phyloP scores from a whole-genome alignment of 2,888 invertebrate species.

The Stenichneumon culpator region DNA sequence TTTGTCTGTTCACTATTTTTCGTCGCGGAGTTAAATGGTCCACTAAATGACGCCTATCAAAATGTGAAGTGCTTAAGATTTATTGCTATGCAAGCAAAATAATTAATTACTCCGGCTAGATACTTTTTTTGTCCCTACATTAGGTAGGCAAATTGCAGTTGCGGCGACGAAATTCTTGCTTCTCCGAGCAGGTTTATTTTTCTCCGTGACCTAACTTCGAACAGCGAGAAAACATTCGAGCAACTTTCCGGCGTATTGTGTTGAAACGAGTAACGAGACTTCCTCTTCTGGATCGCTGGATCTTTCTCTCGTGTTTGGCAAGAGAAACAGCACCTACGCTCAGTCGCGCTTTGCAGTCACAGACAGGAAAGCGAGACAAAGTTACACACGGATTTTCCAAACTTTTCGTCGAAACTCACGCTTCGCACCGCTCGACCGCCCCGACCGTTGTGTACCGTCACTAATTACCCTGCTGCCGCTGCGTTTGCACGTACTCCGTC shows the following conservation, averaged over 20 bases:
- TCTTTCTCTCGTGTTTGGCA: constrained; percentile 8
- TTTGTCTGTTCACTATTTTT: neutral
- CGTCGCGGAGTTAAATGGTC: too few relatives aligned
- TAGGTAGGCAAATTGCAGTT: neutral
- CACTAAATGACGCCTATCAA: too few relatives aligned
- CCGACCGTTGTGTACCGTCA: constrained; percentile 5
- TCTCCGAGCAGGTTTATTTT: neutral
- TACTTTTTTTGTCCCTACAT: neutral
- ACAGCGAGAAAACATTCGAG: neutral
- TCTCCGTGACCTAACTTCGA: neutral
- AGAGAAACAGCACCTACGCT: neutral
- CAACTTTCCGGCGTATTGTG: neutral
- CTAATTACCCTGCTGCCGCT: constrained; percentile 16
- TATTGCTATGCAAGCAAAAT: too few relatives aligned
- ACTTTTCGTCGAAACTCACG: constrained; percentile 20
- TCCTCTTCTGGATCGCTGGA: neutral
- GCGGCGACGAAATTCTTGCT: neutral
- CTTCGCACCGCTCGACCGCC: neutral
- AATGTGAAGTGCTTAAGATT: too few relatives aligned
- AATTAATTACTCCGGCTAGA: neutral
- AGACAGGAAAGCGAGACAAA: neutral
- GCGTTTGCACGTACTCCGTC: neutral
- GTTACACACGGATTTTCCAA: constrained; percentile 16
- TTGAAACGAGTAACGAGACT: neutral
- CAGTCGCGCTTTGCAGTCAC: neutral